These are phyloP conservation scores for Ypsolopha sequella DNA, from an alignment of 2,888 invertebrate species.

Conservation along the genomic window DNA sequence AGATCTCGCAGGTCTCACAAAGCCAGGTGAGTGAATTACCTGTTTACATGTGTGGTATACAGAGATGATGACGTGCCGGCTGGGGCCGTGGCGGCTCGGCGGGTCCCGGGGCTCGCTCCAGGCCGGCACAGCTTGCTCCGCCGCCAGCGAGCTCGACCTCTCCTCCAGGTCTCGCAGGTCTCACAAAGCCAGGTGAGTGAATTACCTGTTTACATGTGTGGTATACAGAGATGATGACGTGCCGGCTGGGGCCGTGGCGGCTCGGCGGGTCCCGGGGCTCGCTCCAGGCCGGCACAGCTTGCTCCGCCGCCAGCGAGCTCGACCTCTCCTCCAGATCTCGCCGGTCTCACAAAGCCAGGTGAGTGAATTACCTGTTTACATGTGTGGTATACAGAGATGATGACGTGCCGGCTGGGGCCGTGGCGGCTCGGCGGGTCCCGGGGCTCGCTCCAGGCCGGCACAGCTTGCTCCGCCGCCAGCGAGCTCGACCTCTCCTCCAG, in stretches of 20 bases:
- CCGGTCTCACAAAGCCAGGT: conserved; percentile 73
- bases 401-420: conserved; percentile 85
- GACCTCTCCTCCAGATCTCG: conserved; percentile 80
- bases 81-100: conserved; percentile 76
- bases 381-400: conserved; percentile 70
- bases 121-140: conserved; percentile 72
- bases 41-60: conserved; percentile 14
- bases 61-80: conserved; percentile 86
- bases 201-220: neutral
- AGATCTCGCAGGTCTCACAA: conserved; percentile 76
- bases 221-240: conserved; percentile 79
- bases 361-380: neutral
- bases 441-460: conserved; percentile 67
- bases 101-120: conserved; percentile 67
- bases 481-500: conserved; percentile 84
- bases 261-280: conserved; percentile 69
- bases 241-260: conserved; percentile 81
- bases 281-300: conserved; percentile 69
- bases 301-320: conserved; percentile 79
- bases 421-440: conserved; percentile 71
- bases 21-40: conserved; percentile 33
- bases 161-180: conserved; percentile 77
- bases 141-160: conserved; percentile 83
- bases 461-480: conserved; percentile 76
- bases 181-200: conserved; percentile 60